Evolutionary conservation across 2,113 vertebrate species (phyloP).

Genomic region (Panthera leo): DNA sequence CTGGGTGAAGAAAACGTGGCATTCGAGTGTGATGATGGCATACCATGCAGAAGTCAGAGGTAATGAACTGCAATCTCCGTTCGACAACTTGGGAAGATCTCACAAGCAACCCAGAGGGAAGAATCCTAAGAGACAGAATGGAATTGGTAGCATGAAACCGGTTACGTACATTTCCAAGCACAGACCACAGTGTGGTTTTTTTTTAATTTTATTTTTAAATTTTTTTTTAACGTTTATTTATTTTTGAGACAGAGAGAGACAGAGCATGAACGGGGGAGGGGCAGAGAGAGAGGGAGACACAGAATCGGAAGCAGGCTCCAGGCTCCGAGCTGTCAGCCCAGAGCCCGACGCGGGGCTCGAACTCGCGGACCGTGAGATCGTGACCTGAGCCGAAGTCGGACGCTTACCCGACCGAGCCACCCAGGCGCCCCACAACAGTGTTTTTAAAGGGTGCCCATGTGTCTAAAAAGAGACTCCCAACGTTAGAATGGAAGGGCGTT

Average conservation of each 20-base stretch:
- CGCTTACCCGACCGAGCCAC: too few relatives aligned
- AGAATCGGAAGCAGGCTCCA: too few relatives aligned
- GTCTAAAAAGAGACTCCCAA: neutral
- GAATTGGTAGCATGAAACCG: neutral
- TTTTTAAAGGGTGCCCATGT: neutral
- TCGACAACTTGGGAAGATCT: neutral
- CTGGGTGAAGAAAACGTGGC: neutral
- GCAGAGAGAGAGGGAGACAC: too few relatives aligned
- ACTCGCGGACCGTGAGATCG: too few relatives aligned
- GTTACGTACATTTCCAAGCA: neutral
- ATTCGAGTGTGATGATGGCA: fast-evolving
- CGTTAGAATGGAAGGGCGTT: neutral
- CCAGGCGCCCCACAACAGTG: too few relatives aligned
- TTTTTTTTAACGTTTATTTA: too few relatives aligned
- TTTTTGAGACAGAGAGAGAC: too few relatives aligned
- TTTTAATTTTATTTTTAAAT: too few relatives aligned
- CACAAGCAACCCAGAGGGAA: neutral
- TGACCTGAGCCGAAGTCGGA: too few relatives aligned
- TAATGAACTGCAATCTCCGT: neutral
- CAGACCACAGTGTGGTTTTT: neutral
- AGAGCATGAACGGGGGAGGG: too few relatives aligned
- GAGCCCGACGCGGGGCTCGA: too few relatives aligned
- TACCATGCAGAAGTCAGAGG: neutral
- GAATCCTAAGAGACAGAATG: neutral
- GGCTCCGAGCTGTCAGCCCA: too few relatives aligned